phyloP scores from a whole-genome alignment of 2,113 vertebrate species.

The Pseudopipra pipra region DNA sequence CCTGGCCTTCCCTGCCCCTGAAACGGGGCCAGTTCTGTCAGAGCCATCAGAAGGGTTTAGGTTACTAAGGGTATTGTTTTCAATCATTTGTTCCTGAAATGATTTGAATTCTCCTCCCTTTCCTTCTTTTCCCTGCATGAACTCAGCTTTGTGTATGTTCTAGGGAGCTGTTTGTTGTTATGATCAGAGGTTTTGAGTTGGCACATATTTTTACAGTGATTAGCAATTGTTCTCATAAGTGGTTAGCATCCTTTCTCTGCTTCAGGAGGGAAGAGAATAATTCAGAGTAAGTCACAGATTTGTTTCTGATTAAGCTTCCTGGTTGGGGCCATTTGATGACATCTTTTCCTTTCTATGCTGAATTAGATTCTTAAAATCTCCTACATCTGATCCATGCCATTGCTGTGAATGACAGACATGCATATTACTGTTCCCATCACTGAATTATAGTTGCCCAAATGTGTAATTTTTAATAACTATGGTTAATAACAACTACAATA shows the following conservation, averaged over 20 bases:
- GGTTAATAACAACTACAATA: not conserved
- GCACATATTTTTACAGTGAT: slow-evolving; percentile 4
- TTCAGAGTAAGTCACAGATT: slow-evolving; percentile 23
- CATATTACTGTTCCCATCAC: not conserved
- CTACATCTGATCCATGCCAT: not conserved
- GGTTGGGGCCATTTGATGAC: not conserved
- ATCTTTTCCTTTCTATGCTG: slow-evolving; percentile 11
- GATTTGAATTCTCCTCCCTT: slow-evolving; percentile 49
- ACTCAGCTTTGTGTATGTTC: slow-evolving; percentile 6
- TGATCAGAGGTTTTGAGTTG: not conserved
- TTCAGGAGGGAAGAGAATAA: slow-evolving; percentile 36
- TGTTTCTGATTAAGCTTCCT: slow-evolving; percentile 39
- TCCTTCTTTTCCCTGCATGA: slow-evolving; percentile 30
- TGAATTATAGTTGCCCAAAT: not conserved
- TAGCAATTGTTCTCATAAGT: slow-evolving; percentile 46
- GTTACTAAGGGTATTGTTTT: slow-evolving; percentile 18
- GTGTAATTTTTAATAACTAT: not conserved
- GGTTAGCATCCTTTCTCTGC: slow-evolving; percentile 4
- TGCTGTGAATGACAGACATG: not conserved
- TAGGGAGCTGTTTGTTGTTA: slow-evolving; percentile 13
- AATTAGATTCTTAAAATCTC: not conserved
- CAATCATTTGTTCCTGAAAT: slow-evolving; percentile 27
- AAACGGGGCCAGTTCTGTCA: not conserved
- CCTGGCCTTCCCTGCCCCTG: not conserved
- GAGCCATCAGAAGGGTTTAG: not conserved